Base-by-base conservation (phyloP, 2,888 invertebrate species). In the Drosophila stalkeri region DNA sequence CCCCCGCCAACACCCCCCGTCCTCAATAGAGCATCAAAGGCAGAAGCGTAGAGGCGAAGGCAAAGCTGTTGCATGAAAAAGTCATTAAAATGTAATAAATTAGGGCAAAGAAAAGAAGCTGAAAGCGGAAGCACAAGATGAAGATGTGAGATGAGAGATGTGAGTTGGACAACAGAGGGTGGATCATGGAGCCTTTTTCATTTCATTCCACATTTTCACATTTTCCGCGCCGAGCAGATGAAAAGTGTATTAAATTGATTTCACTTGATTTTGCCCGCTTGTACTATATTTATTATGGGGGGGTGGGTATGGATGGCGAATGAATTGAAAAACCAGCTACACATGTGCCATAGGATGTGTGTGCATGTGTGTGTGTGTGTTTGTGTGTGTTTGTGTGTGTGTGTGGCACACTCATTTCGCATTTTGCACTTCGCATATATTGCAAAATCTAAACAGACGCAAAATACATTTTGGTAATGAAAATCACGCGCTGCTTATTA, bases 241-340 rank as follows among this genome's bases (percentile, higher is more conserved):
- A 76, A 83, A 89, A 81, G 86, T 86, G 89, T 89, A 89, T 86
- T 86, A 84, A 89, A 86, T 89, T 86, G 89, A 86, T 86, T 86
- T 86, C 72, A 81, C 89, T 86, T 86, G 77, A 86, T 86, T 86
- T 83, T 83, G 64, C 69, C 69, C 61, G 80, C 84, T 77, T 73
- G 70, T 86, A 69, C 80, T 72, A 86, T 82, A 81, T 82, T 89
- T 79, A 82, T 75, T 67, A 78, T 67, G 74, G 35, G 46, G 37
- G 20, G n/a, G n/a, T n/a, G n/a, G n/a, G n/a, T n/a, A n/a, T n/a
- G 52, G 44, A 27, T 27, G 52, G 44, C 12, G 51, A 39, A 66
- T 54, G 23, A 55, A 54, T 41, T 51, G 37, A 11, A 31, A 35
- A 31, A 9, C 6, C 44, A 39, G 46, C 39, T n/a, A 54, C 51